Evolutionary conservation across 2,888 invertebrate genomes (phyloP).

Genomic region (Drosophila melanocephala): DNA sequence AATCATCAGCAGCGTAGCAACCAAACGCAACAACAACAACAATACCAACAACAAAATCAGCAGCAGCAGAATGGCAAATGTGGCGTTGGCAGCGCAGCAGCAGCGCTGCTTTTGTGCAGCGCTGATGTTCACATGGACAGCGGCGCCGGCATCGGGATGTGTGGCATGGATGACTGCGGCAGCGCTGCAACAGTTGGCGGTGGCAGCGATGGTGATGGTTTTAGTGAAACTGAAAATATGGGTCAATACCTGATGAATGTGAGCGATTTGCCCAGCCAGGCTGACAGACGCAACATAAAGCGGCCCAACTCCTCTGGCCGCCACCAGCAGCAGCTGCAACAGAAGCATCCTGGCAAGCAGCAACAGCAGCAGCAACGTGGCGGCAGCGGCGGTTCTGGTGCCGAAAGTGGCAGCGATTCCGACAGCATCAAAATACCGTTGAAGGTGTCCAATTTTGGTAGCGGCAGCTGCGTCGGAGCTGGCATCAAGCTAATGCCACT

Average conservation of each 20-base stretch:
- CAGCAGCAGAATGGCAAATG: conserved; percentile 74
- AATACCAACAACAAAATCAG: conserved; percentile 51
- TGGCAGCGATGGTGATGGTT: conserved; percentile 85
- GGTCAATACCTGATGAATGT: conserved; percentile 85
- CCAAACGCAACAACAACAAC: conserved; percentile 59
- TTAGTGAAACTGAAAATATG: conserved; percentile 86
- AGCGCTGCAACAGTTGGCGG: conserved; percentile 83
- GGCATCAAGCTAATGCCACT: conserved; percentile 84
- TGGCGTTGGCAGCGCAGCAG: conserved; percentile 50
- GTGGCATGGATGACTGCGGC: conserved; percentile 76
- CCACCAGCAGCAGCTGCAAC: conserved; percentile 66
- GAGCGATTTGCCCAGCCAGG: conserved; percentile 57
- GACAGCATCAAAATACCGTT: conserved; percentile 90
- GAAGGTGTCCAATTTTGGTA: conserved; percentile 86
- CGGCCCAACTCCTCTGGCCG: conserved; percentile 81
- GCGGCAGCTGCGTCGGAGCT: conserved; percentile 55
- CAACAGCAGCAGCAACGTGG: conserved; percentile 67
- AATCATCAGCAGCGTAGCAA: conserved; percentile 61
- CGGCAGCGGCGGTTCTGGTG: conserved; percentile 77
- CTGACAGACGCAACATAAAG: conserved; percentile 84
- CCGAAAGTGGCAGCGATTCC: conserved; percentile 90
- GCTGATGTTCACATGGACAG: conserved; percentile 76
- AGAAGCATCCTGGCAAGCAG: conserved; percentile 54
- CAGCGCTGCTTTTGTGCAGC: conserved; percentile 59
- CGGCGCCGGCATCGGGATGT: conserved; percentile 48